Conservation (phyloP, 2,888 invertebrate genomes). For the Craniophora ligustri region DNA sequence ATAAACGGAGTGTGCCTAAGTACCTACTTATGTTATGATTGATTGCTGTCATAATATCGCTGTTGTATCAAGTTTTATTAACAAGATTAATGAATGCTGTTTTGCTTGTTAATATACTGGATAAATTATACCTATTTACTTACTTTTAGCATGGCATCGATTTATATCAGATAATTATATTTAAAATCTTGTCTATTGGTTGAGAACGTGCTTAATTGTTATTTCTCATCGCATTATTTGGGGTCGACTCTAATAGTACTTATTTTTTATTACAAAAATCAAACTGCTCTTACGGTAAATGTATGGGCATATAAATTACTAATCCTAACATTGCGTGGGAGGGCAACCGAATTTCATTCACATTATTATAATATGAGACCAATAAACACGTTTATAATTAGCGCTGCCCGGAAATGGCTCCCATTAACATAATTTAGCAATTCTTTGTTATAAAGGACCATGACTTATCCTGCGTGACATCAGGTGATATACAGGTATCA, state of each 20-base stretch:
- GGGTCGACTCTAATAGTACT: too few species aligned
- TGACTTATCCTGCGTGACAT: slow-evolving; percentile 30
- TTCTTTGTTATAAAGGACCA: slow-evolving; percentile 26
- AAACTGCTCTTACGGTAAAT: slow-evolving; percentile 9
- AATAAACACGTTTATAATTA: slow-evolving; percentile 38
- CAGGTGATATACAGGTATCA: slow-evolving; percentile 21
- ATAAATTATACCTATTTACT: too few species aligned
- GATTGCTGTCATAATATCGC: slow-evolving; percentile 19
- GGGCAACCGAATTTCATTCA: slow-evolving; percentile 26
- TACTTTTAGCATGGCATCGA: too few species aligned
- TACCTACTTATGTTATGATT: slow-evolving; percentile 4
- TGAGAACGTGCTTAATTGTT: not conserved
- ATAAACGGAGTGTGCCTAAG: not conserved
- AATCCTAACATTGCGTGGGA: slow-evolving; percentile 29
- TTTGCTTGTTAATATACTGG: not conserved
- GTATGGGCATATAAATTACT: slow-evolving; percentile 32
- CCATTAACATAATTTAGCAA: slow-evolving; percentile 23
- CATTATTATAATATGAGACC: slow-evolving; percentile 22
- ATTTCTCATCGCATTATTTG: too few species aligned
- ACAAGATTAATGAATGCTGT: slow-evolving; percentile 8
- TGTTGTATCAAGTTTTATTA: slow-evolving; percentile 6
- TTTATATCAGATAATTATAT: too few species aligned
- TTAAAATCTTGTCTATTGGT: not conserved
- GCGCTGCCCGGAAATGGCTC: slow-evolving; percentile 25
- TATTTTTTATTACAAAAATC: too few species aligned